Evolutionary conservation across 2,797 vertebrate species (phyloP).

Genomic region (Sciurus carolinensis): DNA sequence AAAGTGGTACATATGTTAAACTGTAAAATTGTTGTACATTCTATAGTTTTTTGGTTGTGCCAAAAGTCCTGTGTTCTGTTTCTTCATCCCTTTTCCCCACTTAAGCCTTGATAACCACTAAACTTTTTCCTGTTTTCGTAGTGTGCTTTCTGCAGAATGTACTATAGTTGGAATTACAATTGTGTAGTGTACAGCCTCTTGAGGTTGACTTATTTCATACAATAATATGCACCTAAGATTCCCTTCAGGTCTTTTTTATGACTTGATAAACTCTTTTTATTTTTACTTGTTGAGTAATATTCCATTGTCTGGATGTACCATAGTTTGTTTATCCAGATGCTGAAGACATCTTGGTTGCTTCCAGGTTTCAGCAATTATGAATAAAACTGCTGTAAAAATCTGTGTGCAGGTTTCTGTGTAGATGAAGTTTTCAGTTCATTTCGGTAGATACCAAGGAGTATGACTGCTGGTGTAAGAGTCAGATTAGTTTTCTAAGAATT

Average conservation of each 20-base stretch:
- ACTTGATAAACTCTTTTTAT: neutral
- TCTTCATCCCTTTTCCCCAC: neutral
- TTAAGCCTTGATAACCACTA: neutral
- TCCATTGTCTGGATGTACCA: neutral
- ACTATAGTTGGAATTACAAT: neutral
- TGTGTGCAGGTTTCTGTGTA: neutral
- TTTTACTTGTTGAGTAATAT: neutral
- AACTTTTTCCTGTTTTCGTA: neutral
- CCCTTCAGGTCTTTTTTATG: neutral
- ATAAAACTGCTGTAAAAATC: neutral
- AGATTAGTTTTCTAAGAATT: slow-evolving; percentile 13
- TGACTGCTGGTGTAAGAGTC: neutral
- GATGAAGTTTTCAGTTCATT: slow-evolving; percentile 10
- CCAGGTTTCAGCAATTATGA: neutral
- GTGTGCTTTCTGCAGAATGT: slow-evolving; percentile 23
- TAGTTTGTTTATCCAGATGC: neutral
- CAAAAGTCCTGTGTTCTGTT: neutral
- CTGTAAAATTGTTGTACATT: neutral
- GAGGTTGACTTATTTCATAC: neutral
- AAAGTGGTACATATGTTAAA: neutral
- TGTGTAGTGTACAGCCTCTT: neutral
- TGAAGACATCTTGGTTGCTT: neutral
- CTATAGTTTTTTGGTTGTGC: neutral
- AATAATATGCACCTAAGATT: neutral
- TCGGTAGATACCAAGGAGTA: neutral